A percentile compares a stretch with the other conserved stretches of the same genome.
Conservation (phyloP, 2,888 invertebrate species). For the Amphipyra tragopoginis region DNA sequence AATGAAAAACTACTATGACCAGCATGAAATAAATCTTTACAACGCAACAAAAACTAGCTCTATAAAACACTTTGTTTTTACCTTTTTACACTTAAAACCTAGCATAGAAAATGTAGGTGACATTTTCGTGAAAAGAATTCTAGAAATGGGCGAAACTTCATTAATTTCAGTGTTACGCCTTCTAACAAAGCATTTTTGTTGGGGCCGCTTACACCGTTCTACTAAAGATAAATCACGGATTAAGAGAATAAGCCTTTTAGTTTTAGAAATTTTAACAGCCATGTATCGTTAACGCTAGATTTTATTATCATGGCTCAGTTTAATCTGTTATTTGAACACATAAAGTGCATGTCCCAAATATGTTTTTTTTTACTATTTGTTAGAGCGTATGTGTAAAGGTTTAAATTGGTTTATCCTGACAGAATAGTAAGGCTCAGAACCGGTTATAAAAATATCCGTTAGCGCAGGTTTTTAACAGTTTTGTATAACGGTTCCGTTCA, state of each 20-base stretch:
- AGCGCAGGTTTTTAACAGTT: no score
- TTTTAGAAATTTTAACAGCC: background rate
- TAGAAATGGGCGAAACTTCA: slow-evolving; percentile 37
- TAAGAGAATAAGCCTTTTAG: background rate
- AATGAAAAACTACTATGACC: slow-evolving; percentile 17
- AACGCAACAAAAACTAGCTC: slow-evolving; percentile 20
- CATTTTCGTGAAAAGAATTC: slow-evolving; percentile 45
- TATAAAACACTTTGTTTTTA: slow-evolving; percentile 37
- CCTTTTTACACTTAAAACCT: slow-evolving; percentile 27
- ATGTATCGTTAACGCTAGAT: no score
- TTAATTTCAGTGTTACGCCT: slow-evolving; percentile 41
- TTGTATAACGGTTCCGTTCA: no score
- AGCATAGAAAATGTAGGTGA: slow-evolving; percentile 39
- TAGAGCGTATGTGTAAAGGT: no score
- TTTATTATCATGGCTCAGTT: no score
- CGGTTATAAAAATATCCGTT: no score
- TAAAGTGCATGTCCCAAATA: no score
- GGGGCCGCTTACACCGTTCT: slow-evolving; percentile 23
- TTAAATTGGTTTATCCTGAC: no score
- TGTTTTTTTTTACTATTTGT: no score
- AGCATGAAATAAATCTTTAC: slow-evolving; percentile 25
- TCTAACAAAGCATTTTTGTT: slow-evolving; percentile 34
- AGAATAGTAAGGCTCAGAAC: no score
- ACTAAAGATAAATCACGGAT: slow-evolving; percentile 1
- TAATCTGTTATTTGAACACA: no score